Evolutionary conservation across 2,888 invertebrate species (phyloP).

Genomic region (Papilio elwesi): DNA sequence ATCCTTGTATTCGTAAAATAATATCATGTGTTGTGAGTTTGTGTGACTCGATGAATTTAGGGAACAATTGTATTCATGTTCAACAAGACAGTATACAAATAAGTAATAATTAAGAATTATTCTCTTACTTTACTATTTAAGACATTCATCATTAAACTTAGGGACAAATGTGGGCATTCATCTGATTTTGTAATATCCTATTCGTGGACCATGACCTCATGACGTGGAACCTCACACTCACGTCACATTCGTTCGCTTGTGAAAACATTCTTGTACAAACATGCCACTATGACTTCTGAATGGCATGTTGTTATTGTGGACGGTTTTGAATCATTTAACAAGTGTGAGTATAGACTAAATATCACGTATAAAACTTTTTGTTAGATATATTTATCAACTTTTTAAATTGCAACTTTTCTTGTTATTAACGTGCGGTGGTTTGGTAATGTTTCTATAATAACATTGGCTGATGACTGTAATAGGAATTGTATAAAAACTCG

Average conservation of each 20-base stretch:
- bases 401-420: not conserved
- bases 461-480: no score
- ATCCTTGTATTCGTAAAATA: not conserved
- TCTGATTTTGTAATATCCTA: not conserved
- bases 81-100: not conserved
- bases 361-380: not conserved
- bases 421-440: no score
- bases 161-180: not conserved
- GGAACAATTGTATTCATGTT: constrained; percentile 14
- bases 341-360: not conserved
- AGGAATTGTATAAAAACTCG: no score
- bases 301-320: not conserved
- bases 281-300: no score
- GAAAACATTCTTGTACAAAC: no score
- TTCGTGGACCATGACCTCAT: not conserved
- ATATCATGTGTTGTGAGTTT: constrained; percentile 30
- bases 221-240: not conserved
- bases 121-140: not conserved
- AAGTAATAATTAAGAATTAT: not conserved
- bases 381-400: not conserved
- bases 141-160: not conserved
- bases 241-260: not conserved
- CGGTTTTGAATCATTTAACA: not conserved
- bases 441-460: no score
- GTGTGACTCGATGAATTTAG: constrained; percentile 13